phyloP scores from a whole-genome alignment of 1,140 invertebrate species.

The Heterodera carotae region DNA sequence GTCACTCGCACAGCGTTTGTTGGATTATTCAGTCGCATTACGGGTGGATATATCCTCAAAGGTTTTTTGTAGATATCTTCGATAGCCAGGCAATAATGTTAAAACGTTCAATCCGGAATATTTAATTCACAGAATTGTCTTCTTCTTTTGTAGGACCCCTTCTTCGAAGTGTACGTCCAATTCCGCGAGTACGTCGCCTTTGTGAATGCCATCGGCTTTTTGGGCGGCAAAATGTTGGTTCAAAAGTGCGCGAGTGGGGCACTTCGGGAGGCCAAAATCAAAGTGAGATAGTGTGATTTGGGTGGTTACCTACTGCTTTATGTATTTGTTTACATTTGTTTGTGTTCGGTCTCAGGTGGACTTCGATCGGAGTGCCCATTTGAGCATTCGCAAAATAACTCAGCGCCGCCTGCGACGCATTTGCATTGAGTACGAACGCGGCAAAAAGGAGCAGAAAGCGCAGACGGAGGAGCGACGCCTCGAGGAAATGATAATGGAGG shows the following conservation, averaged over 20 bases:
- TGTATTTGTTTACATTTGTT: not conserved
- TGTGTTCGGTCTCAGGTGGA: constrained; percentile 14
- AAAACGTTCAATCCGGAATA: too few species aligned
- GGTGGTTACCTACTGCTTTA: not conserved
- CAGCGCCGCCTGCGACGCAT: constrained; percentile 34
- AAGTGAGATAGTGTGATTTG: not conserved
- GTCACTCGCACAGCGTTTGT: constrained; percentile 15
- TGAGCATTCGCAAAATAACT: constrained; percentile 39
- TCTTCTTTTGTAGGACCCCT: constrained; percentile 29
- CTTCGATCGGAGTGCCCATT: constrained; percentile 40
- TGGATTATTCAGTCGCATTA: too few species aligned
- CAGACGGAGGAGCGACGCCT: constrained; percentile 19
- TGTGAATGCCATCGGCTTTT: constrained; percentile 29
- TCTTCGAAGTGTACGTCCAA: constrained; percentile 44
- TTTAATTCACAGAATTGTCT: too few species aligned
- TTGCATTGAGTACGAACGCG: constrained; percentile 35
- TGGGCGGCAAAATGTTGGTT: constrained; percentile 40
- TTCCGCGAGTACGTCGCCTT: constrained; percentile 39
- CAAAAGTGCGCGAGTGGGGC: constrained; percentile 33
- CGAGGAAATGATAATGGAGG: constrained; percentile 30
- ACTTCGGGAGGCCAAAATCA: constrained; percentile 41
- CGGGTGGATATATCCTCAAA: constrained; percentile 13
- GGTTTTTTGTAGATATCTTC: too few species aligned
- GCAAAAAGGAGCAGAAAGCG: constrained; percentile 15
- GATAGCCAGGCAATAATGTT: too few species aligned